Percentiles rank a stretch among this genome's conserved stretches.
Conservation (phyloP, 1,140 invertebrate genomes). For the Drosophila nikananu region DNA sequence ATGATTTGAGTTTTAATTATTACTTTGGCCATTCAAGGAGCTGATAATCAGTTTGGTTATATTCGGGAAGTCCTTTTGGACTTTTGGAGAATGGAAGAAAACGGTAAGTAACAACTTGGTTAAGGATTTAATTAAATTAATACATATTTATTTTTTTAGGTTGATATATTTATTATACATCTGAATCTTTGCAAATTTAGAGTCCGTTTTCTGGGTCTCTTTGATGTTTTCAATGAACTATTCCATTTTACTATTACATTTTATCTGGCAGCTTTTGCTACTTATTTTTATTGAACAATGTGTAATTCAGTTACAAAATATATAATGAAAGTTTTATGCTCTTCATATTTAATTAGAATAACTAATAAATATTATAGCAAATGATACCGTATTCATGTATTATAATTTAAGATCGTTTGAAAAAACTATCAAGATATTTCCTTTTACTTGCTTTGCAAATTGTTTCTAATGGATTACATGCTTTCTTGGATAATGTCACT, state of each 20-base stretch:
- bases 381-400: background rate
- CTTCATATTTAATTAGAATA: background rate
- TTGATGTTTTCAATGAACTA: conserved; percentile 49
- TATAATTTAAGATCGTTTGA: background rate
- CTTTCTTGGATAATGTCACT: background rate
- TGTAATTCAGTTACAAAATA: conserved; percentile 28
- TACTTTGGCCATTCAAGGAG: conserved; percentile 26
- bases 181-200: conserved; percentile 44
- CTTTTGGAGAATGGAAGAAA: conserved; percentile 24
- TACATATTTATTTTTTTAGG: conserved; percentile 6
- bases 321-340: background rate
- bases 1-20: conserved; percentile 42
- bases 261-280: conserved; percentile 39
- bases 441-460: background rate
- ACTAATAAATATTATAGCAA: background rate
- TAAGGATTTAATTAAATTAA: background rate
- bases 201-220: conserved; percentile 37
- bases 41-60: conserved; percentile 26
- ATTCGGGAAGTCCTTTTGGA: conserved; percentile 38
- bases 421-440: background rate
- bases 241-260: conserved; percentile 45
- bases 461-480: background rate
- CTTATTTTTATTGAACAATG: conserved; percentile 44
- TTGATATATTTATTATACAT: conserved; percentile 50
- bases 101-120: conserved; percentile 20